A percentile compares a stretch with the other conserved stretches of the same genome.
Evolutionary conservation across 2,888 invertebrate species (phyloP).

Genomic region (Lasius platythorax): DNA sequence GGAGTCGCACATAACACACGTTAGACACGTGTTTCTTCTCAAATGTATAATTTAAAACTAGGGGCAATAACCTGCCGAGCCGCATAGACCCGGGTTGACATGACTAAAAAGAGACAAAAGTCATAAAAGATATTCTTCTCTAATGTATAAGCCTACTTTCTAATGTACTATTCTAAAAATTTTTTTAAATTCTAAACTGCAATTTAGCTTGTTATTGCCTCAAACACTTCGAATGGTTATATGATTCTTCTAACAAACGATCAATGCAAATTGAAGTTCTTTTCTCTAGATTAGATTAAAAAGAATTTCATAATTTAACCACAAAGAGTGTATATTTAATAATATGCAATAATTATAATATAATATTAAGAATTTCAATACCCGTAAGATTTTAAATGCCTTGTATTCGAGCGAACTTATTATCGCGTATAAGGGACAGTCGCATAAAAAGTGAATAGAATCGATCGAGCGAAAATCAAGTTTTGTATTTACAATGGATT

Average conservation of each 20-base stretch:
- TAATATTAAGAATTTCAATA: background rate
- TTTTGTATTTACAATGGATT: constrained; percentile 39
- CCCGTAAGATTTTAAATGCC: background rate
- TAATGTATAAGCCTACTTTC: background rate
- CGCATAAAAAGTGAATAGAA: constrained; percentile 35
- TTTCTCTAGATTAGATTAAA: background rate
- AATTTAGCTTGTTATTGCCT: background rate
- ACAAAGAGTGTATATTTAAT: background rate
- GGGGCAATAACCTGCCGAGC: background rate
- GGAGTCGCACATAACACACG: background rate
- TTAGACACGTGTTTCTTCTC: constrained; percentile 1
- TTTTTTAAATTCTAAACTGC: background rate
- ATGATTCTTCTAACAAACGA: background rate
- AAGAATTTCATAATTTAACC: background rate
- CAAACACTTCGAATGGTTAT: background rate
- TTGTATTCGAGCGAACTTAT: constrained; percentile 8
- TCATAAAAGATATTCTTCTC: background rate
- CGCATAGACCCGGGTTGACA: background rate
- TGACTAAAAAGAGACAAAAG: background rate
- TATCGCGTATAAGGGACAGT: constrained; percentile 30
- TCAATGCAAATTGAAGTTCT: background rate
- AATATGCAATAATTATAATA: background rate
- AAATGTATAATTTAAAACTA: constrained; percentile 9
- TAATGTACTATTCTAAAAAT: background rate
- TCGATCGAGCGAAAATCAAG: constrained; percentile 61